Conservation (phyloP, 2,888 invertebrate genomes). For the Stenodera caucasica region DNA sequence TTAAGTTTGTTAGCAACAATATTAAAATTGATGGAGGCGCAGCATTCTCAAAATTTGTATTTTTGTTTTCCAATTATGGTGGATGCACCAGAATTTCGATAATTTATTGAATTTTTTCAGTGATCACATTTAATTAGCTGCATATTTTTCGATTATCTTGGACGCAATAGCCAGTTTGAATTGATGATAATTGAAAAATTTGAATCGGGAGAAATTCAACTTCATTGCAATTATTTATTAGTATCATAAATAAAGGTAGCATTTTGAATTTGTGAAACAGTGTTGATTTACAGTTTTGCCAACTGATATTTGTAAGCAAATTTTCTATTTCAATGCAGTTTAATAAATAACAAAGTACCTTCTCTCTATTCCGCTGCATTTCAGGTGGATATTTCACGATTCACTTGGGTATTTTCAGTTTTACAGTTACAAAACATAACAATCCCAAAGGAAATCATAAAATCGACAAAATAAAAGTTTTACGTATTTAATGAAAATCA, state of each 20-base stretch:
- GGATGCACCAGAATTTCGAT: no score
- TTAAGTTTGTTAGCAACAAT: no score
- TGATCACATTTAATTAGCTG: no score
- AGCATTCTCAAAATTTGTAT: no score
- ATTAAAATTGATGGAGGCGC: no score
- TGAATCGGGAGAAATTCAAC: no score
- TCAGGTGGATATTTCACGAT: neutral
- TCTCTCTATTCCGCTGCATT: neutral
- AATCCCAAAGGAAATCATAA: neutral
- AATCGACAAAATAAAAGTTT: neutral
- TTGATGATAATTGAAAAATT: neutral
- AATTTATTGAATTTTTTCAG: no score
- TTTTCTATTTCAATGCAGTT: neutral
- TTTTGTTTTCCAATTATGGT: no score
- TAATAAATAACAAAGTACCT: neutral
- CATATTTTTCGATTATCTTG: no score
- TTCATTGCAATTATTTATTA: neutral
- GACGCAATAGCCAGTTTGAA: no score
- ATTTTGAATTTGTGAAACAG: neutral
- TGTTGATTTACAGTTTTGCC: neutral
- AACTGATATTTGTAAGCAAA: constrained; percentile 3
- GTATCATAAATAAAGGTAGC: neutral
- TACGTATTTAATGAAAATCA: no score
- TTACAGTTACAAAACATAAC: neutral
- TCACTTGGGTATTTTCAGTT: neutral